These are phyloP conservation scores for Galerucella pusilla DNA, from an alignment of 2,888 invertebrate genomes.

Conservation along the genomic window DNA sequence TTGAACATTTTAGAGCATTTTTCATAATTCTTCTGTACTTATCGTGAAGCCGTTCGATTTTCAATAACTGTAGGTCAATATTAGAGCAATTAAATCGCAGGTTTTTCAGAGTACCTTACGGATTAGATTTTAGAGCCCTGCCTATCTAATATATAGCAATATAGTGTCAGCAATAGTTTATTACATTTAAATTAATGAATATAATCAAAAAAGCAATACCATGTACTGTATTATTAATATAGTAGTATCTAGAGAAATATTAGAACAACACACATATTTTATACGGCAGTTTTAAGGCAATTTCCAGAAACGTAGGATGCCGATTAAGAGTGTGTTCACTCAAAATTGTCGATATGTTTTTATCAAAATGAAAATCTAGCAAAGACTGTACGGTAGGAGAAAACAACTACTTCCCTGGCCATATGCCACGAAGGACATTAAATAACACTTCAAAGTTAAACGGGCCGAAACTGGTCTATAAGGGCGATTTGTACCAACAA, in stretches of 20 bases:
- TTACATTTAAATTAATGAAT: conserved; percentile 55
- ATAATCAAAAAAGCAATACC: conserved; percentile 65
- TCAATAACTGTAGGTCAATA: conserved; percentile 39
- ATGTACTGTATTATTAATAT: conserved; percentile 62
- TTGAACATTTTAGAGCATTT: too few relatives aligned
- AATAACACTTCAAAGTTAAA: too few relatives aligned
- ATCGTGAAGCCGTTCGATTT: not conserved
- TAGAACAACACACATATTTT: conserved; percentile 41
- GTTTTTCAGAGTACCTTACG: conserved; percentile 49
- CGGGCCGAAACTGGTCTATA: too few relatives aligned
- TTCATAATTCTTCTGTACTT: not conserved
- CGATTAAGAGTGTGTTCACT: not conserved
- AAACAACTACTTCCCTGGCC: too few relatives aligned
- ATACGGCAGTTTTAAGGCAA: conserved; percentile 17
- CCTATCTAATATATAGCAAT: conserved; percentile 64
- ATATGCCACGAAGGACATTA: too few relatives aligned
- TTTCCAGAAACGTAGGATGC: not conserved
- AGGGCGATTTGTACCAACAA: too few relatives aligned
- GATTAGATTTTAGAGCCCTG: conserved; percentile 61
- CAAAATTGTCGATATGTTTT: not conserved
- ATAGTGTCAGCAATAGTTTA: conserved; percentile 64
- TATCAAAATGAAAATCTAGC: too few relatives aligned
- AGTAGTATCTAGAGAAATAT: conserved; percentile 58
- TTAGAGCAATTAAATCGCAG: conserved; percentile 41
- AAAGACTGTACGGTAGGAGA: too few relatives aligned